Conservation (phyloP, 2,113 vertebrate genomes). For the Dryoscopus gambensis region DNA sequence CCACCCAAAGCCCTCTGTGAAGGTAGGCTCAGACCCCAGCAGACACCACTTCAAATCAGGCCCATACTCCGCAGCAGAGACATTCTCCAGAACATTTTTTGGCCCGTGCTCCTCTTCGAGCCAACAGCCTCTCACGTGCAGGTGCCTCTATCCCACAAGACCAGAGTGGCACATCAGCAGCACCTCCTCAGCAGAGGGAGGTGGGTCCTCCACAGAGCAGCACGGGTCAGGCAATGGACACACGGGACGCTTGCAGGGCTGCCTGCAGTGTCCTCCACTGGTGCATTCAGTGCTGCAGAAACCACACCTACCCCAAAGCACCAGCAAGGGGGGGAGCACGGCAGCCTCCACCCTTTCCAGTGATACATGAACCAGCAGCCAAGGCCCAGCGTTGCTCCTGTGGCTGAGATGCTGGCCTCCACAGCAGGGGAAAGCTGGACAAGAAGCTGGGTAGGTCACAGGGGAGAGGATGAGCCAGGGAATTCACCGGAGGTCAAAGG, state of each 20-base stretch:
- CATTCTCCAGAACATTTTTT: not conserved
- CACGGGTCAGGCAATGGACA: not conserved
- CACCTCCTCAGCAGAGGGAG: not conserved
- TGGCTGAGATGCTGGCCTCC: not conserved
- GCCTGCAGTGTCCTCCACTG: rapidly evolving
- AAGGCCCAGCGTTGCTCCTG: not conserved
- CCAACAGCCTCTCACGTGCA: not conserved
- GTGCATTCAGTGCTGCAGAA: not conserved
- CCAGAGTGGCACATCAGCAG: not conserved
- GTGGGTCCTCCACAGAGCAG: not conserved
- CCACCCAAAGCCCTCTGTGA: not conserved
- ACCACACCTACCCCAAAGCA: not conserved
- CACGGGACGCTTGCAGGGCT: not conserved
- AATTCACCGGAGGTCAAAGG: not conserved
- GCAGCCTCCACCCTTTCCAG: not conserved
- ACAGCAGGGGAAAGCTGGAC: not conserved
- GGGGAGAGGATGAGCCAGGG: not conserved
- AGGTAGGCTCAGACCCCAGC: not conserved
- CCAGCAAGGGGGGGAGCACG: not conserved
- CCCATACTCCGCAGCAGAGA: not conserved
- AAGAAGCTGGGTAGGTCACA: not conserved
- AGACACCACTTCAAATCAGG: not conserved
- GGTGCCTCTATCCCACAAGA: not conserved
- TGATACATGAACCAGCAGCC: not conserved
- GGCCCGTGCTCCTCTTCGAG: not conserved